These are phyloP conservation scores for Hirtodrosophila histrioides DNA, from an alignment of 2,888 invertebrate species.

Conservation along the genomic window DNA sequence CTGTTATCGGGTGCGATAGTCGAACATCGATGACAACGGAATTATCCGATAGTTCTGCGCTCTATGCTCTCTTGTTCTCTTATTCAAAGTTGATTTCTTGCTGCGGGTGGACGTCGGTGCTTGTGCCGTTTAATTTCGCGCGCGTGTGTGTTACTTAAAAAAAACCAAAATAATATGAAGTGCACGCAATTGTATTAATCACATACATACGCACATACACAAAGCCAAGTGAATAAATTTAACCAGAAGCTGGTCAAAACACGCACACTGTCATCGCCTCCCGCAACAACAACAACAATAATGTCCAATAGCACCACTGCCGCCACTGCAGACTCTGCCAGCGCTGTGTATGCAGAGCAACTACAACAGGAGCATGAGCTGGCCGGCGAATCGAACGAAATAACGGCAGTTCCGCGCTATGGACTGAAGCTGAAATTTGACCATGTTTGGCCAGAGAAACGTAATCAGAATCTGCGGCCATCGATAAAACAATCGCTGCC, in stretches of 20 bases:
- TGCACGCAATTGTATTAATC: slow-evolving; percentile 51
- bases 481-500: slow-evolving; percentile 89
- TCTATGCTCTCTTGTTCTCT: slow-evolving; percentile 1
- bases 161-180: slow-evolving; percentile 48
- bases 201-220: slow-evolving; percentile 9
- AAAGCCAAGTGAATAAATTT: slow-evolving; percentile 18
- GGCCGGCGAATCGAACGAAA: slow-evolving; percentile 68
- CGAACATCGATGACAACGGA: slow-evolving; percentile 27
- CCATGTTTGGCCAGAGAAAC: slow-evolving; percentile 90
- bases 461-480: slow-evolving; percentile 88
- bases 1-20: neutral
- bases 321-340: slow-evolving; percentile 73
- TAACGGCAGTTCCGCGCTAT: slow-evolving; percentile 86
- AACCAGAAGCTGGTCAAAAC: slow-evolving; percentile 34
- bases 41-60: slow-evolving; percentile 10
- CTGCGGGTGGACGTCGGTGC: slow-evolving; percentile 23
- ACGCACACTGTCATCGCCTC: slow-evolving; percentile 36
- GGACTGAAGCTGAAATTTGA: slow-evolving; percentile 91
- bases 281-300: slow-evolving; percentile 14
- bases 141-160: slow-evolving; percentile 30
- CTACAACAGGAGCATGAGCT: slow-evolving; percentile 38
- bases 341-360: slow-evolving; percentile 79
- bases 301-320: slow-evolving; percentile 43
- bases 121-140: slow-evolving; percentile 10
- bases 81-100: slow-evolving; percentile 41